A percentile compares a stretch with the other conserved stretches of the same genome.
These are phyloP conservation scores for Lymantria dispar DNA, from an alignment of 2,888 invertebrate species.

Conservation along the genomic window DNA sequence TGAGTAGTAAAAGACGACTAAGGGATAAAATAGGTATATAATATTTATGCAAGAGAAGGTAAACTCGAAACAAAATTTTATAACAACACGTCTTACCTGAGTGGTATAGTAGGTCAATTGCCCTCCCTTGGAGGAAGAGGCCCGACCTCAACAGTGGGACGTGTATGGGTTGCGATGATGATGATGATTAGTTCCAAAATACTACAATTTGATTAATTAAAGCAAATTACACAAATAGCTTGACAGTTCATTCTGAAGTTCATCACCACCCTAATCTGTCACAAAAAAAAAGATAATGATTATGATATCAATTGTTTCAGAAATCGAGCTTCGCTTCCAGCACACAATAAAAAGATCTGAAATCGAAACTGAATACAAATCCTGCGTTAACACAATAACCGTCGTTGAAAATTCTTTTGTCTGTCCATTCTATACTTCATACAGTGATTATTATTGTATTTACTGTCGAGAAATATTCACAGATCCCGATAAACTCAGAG, in stretches of 20 bases:
- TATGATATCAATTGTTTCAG: slow-evolving; percentile 18
- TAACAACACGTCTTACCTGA: no score
- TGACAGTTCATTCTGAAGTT: background rate
- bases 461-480: slow-evolving; percentile 63
- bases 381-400: slow-evolving; percentile 46
- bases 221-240: no score
- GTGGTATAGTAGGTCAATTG: no score
- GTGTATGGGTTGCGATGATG: no score
- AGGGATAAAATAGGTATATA: no score
- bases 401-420: slow-evolving; percentile 62
- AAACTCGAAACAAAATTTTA: no score
- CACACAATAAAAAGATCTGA: slow-evolving; percentile 21
- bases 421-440: slow-evolving; percentile 63
- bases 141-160: no score
- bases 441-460: slow-evolving; percentile 61
- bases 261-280: background rate
- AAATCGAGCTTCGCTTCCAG: slow-evolving; percentile 4
- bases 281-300: background rate
- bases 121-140: no score
- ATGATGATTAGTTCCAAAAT: no score
- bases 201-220: no score
- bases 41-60: no score
- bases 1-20: no score
- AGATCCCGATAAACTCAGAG: slow-evolving; percentile 55
- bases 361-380: slow-evolving; percentile 48